A percentile compares a stretch with the other conserved stretches of the same genome.
Conservation (phyloP, 2,888 invertebrate genomes). For the Syritta pipiens region DNA sequence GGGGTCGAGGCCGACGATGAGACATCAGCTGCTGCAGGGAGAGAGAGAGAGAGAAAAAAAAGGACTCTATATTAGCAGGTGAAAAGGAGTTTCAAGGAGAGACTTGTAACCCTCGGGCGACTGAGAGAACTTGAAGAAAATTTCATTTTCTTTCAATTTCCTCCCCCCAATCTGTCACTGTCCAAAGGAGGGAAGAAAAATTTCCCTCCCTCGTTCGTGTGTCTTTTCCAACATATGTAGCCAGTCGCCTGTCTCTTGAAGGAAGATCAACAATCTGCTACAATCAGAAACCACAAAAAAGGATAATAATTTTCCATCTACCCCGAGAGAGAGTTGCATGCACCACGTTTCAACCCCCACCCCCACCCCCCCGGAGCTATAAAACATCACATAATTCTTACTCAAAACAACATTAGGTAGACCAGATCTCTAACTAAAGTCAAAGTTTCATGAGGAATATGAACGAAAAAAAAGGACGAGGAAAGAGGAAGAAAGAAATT, state of each 20-base stretch:
- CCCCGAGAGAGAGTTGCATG: slow-evolving; percentile 3
- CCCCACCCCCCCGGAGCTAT: background rate
- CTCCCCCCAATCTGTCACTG: no score
- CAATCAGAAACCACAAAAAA: slow-evolving; percentile 28
- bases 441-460: slow-evolving; percentile 10
- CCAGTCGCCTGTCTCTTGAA: background rate
- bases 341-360: background rate
- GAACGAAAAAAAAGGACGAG: background rate
- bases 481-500: slow-evolving; percentile 10
- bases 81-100: no score
- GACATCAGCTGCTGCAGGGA: slow-evolving; percentile 62
- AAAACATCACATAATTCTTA: slow-evolving; percentile 56
- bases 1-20: slow-evolving; percentile 59
- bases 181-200: no score
- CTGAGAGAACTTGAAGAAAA: no score
- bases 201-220: no score
- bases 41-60: slow-evolving; percentile 14
- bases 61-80: slow-evolving; percentile 9
- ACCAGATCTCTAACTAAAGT: slow-evolving; percentile 28
- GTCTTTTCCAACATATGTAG: no score
- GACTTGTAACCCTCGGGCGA: no score
- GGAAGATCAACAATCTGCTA: slow-evolving; percentile 31
- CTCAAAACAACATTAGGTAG: slow-evolving; percentile 63
- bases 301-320: slow-evolving; percentile 40
- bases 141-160: no score